Percentiles rank a stretch among this genome's conserved stretches.
phyloP scores from a whole-genome alignment of 2,797 vertebrate species.

The Percopsis omiscomaycus region DNA sequence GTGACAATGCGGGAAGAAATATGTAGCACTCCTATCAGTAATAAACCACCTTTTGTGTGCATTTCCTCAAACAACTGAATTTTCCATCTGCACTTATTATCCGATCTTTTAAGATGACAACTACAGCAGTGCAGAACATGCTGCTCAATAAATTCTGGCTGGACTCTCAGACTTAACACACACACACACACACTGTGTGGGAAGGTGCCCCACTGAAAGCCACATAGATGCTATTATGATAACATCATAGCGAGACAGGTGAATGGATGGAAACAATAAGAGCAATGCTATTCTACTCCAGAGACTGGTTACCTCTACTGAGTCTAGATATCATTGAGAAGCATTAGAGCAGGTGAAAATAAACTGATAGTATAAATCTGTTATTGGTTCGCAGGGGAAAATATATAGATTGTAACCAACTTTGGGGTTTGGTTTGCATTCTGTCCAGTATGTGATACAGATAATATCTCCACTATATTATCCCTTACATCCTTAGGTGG shows the following conservation, averaged over 20 bases:
- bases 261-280: conserved; percentile 20
- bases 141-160: not conserved
- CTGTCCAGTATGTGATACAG: not conserved
- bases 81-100: not conserved
- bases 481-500: not conserved
- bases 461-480: not conserved
- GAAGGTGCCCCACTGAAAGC: conserved; percentile 9
- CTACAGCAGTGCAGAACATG: not conserved
- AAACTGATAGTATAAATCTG: not conserved
- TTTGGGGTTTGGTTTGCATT: not conserved
- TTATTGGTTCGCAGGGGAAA: not conserved
- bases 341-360: not conserved
- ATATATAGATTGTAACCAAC: not conserved
- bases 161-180: conserved; percentile 8
- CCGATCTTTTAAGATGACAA: not conserved
- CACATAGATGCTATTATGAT: conserved; percentile 6
- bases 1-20: too few species aligned
- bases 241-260: conserved; percentile 15
- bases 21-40: not conserved
- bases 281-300: not conserved
- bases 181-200: conserved; percentile 6
- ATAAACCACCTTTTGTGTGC: not conserved
- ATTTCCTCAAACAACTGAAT: not conserved
- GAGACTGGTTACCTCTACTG: not conserved
- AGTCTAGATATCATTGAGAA: conserved; percentile 2